Conservation (phyloP, 2,797 vertebrate species). For the Melanotaenia nigrans region DNA sequence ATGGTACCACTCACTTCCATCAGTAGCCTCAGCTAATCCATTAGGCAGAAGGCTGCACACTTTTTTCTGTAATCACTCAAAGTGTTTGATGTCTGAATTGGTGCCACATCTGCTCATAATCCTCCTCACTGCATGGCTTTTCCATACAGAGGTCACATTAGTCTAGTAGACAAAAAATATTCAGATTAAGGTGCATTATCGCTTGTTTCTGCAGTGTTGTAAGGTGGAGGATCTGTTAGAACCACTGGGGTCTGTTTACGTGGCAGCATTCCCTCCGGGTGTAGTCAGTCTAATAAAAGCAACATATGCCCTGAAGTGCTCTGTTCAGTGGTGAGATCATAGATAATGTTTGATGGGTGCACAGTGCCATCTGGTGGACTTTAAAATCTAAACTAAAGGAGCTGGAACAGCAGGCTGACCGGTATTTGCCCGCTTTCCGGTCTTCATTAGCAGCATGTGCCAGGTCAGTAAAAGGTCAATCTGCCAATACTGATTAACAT, state of each 20-base stretch:
- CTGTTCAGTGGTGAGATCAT: not conserved
- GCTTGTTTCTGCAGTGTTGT: slow-evolving; percentile 23
- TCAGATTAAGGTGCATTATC: slow-evolving; percentile 39
- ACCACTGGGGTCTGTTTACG: not conserved
- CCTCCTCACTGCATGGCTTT: not conserved
- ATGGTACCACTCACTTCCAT: not conserved
- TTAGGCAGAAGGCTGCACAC: not conserved
- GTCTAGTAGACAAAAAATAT: not conserved
- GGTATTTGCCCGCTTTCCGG: not conserved
- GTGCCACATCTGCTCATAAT: not conserved
- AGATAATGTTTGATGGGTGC: not conserved
- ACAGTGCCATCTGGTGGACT: slow-evolving; percentile 63
- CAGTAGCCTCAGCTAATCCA: not conserved
- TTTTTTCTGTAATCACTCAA: slow-evolving; percentile 2
- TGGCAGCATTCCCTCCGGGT: slow-evolving; percentile 55
- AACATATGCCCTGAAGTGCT: not conserved
- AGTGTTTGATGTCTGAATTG: not conserved
- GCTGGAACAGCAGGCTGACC: not conserved
- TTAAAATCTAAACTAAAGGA: not conserved
- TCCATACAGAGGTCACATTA: rapidly evolving
- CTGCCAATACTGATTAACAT: slow-evolving; percentile 26
- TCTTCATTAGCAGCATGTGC: not conserved
- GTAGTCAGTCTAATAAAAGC: slow-evolving; percentile 56
- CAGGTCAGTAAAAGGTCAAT: slow-evolving; percentile 18
- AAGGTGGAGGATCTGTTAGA: slow-evolving; percentile 57